These are phyloP conservation scores for Zoanthus sansibaricus DNA, from an alignment of 92 coral and sea anemone species.

Conservation along the genomic window DNA sequence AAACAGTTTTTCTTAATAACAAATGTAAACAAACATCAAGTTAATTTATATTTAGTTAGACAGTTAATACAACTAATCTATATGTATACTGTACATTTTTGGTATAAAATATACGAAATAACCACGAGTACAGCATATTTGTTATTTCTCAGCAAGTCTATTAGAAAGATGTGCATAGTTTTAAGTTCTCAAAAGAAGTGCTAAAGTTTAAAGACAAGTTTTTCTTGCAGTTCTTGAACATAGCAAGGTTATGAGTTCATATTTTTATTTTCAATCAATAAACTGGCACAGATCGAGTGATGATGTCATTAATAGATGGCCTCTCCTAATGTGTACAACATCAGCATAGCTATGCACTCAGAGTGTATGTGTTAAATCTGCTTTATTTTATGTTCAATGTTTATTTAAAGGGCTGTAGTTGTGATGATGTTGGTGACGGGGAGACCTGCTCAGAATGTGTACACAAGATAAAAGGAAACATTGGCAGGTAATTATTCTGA, in stretches of 20 bases:
- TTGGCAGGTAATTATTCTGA: conserved; percentile 47
- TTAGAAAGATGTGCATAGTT: conserved; percentile 23
- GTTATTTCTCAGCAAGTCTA: conserved; percentile 3
- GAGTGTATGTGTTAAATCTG: conserved; percentile 30
- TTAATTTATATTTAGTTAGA: not conserved
- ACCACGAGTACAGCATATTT: conserved; percentile 10
- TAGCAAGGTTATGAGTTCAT: conserved; percentile 16
- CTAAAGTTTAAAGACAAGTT: conserved; percentile 11
- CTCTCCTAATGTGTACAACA: not conserved
- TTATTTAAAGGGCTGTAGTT: conserved; percentile 59
- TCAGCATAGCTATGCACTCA: not conserved
- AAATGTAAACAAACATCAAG: not conserved
- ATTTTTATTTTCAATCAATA: not conserved
- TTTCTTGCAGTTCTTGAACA: conserved; percentile 20
- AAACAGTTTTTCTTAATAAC: not conserved
- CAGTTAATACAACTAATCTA: not conserved
- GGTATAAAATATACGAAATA: not conserved
- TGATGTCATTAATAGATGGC: conserved; percentile 28
- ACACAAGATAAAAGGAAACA: conserved; percentile 57
- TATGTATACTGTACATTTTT: not conserved
- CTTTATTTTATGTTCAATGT: not conserved
- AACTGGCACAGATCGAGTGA: conserved; percentile 9
- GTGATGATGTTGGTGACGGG: conserved; percentile 52
- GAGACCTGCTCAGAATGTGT: conserved; percentile 62
- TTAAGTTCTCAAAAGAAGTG: conserved; percentile 13